Conservation (phyloP, 2,888 invertebrate genomes). For the Chymomyza procnemis region DNA sequence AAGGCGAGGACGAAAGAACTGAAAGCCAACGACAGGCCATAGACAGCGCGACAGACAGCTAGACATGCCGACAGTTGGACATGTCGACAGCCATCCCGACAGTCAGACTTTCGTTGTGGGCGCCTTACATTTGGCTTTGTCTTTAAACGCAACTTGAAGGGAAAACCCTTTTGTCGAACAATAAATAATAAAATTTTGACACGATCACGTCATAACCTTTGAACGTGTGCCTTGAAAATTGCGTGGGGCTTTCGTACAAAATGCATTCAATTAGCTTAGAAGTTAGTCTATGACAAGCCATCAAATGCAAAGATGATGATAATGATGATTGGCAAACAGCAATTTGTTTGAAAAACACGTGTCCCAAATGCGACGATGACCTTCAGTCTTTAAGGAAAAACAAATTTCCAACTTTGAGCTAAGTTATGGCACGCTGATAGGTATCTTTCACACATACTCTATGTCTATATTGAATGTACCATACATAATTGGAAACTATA, state of each 20-base stretch:
- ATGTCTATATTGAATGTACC: slow-evolving; percentile 1
- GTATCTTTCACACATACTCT: slow-evolving; percentile 33
- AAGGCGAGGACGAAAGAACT: slow-evolving; percentile 7
- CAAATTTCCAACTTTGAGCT: slow-evolving; percentile 16
- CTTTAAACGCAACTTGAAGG: slow-evolving; percentile 47
- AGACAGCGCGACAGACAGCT: slow-evolving; percentile 8
- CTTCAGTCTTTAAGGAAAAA: slow-evolving; percentile 26
- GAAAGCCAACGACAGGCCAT: slow-evolving; percentile 15
- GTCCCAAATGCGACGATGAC: slow-evolving; percentile 34
- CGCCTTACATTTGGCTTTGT: slow-evolving; percentile 64
- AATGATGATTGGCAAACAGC: no score
- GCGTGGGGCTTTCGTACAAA: slow-evolving; percentile 10
- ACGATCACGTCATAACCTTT: slow-evolving; percentile 78
- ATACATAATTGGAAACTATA: slow-evolving; percentile 14
- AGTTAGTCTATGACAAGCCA: background rate
- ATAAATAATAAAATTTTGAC: slow-evolving; percentile 77
- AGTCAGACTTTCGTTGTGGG: slow-evolving; percentile 50
- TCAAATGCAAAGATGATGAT: background rate
- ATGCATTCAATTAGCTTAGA: slow-evolving; percentile 30
- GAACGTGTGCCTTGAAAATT: slow-evolving; percentile 59
- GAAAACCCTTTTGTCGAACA: slow-evolving; percentile 74
- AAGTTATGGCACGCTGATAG: slow-evolving; percentile 40
- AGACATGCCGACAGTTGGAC: background rate
- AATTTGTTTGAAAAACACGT: background rate
- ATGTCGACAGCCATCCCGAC: background rate